These are phyloP conservation scores for Himalopsyche japonica DNA, from an alignment of 2,888 invertebrate genomes.

Conservation along the genomic window DNA sequence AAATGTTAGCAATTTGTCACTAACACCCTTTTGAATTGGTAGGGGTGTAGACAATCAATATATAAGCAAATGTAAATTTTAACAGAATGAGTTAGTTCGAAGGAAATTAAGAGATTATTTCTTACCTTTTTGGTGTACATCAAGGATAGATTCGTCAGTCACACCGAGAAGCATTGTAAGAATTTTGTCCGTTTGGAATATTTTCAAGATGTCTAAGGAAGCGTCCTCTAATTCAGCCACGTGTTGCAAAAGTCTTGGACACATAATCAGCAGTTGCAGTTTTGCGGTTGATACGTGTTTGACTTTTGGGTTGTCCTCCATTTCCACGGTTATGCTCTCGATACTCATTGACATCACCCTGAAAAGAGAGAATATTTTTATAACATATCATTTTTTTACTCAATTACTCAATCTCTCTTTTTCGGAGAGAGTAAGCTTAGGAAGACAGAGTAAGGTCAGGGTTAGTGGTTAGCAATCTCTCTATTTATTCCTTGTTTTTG, in stretches of 20 bases:
- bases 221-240: slow-evolving; percentile 61
- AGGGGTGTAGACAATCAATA: no score
- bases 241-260: slow-evolving; percentile 72
- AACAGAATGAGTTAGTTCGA: no score
- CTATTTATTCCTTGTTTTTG: no score
- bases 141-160: slow-evolving; percentile 70
- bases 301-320: slow-evolving; percentile 52
- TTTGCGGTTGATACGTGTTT: slow-evolving; percentile 65
- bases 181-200: slow-evolving; percentile 72
- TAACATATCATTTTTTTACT: no score
- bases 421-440: no score
- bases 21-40: no score
- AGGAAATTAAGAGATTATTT: background rate
- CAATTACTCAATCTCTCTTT: no score
- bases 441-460: no score
- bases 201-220: slow-evolving; percentile 52
- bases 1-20: no score
- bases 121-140: slow-evolving; percentile 70
- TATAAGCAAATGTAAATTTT: no score
- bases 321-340: slow-evolving; percentile 66
- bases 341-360: slow-evolving; percentile 76
- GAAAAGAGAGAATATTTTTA: slow-evolving; percentile 21
- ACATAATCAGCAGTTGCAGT: slow-evolving; percentile 79
- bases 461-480: no score
- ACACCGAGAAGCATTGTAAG: slow-evolving; percentile 82